Evolutionary conservation across 2,888 invertebrate species (phyloP), one percentile per base, ranked within the genome.

Genomic region (Agonopterix arenella): DNA sequence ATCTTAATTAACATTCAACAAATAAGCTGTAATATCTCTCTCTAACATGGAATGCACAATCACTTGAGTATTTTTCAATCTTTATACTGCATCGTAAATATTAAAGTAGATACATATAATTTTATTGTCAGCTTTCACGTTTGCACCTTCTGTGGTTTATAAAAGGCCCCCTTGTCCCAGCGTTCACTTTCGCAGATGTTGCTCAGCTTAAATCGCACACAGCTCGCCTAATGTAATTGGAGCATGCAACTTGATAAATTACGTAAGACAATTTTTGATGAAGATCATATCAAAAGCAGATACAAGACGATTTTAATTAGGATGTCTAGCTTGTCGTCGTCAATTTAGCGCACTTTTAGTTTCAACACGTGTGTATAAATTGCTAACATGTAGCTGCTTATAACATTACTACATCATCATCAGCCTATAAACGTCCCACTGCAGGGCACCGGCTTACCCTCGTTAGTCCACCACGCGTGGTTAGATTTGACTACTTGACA

Each of bases 201-300:
- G 44, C 16, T 58, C 59, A 45, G 53, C 13, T 61, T 58, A 65
- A 62, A 66, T 62, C 59, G 52, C 53, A 53, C 11, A 46, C 41
- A 28, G 38, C 47, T 44, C 46, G 52, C 52, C 55, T 57, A 55
- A 63, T 58, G 60, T 65, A 68, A 70, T 68, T 68, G 61, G 57
- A 64, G 52, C 58, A 57, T 54, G 49, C 57, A 59, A 43, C 53
- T 51, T 54, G 50, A 63, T 67, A 62, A 67, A 64, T 67, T 62
- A 63, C 56, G 50, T 51, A 49, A 56, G 55, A 59, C 57, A 60
- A 54, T 66, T 61, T 61, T 63, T 52, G 62, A 66, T 60, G 57
- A 58, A 59, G 53, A 50, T 47, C 13, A 55, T 28, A 28, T 28
- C 28, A 28, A 28, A 18, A 52, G 51, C 53, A 55, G 55, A 55